Percentiles rank a stretch among this genome's conserved stretches.
phyloP scores from a whole-genome alignment of 2,113 vertebrate genomes.

The Neotragus pygmaeus region DNA sequence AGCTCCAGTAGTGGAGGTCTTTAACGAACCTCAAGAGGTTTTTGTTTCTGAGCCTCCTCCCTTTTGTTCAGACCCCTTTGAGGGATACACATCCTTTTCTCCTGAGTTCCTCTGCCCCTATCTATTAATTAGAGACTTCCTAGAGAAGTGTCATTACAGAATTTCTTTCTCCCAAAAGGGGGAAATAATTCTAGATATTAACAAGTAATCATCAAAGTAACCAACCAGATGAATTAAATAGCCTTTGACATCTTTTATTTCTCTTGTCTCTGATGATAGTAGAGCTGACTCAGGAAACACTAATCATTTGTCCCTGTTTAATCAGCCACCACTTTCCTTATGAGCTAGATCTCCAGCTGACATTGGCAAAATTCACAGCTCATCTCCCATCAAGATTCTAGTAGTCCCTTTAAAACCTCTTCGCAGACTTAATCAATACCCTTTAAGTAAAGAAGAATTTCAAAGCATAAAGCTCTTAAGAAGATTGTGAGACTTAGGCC shows the following conservation, averaged over 20 bases:
- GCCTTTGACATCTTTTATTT: neutral
- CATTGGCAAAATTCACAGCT: neutral
- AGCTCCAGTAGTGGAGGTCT: neutral
- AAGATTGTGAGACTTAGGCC: neutral
- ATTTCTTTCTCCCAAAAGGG: neutral
- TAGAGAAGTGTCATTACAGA: neutral
- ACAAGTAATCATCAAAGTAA: neutral
- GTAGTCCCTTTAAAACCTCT: neutral
- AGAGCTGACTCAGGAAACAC: neutral
- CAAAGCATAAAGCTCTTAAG: neutral
- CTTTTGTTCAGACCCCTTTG: neutral
- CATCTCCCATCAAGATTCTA: neutral
- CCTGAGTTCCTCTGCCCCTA: neutral
- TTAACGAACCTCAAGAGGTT: neutral
- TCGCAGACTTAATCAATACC: neutral
- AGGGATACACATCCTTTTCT: neutral
- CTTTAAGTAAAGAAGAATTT: neutral
- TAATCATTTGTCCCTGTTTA: neutral
- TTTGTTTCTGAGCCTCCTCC: neutral
- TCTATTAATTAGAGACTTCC: neutral
- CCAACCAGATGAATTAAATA: neutral
- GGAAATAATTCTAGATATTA: neutral
- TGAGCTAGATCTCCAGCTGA: neutral
- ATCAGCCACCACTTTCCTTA: neutral
- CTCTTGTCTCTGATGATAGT: neutral